Evolutionary conservation across 2,113 vertebrate genomes (phyloP).

Genomic region (Leptodactylus fuscus): DNA sequence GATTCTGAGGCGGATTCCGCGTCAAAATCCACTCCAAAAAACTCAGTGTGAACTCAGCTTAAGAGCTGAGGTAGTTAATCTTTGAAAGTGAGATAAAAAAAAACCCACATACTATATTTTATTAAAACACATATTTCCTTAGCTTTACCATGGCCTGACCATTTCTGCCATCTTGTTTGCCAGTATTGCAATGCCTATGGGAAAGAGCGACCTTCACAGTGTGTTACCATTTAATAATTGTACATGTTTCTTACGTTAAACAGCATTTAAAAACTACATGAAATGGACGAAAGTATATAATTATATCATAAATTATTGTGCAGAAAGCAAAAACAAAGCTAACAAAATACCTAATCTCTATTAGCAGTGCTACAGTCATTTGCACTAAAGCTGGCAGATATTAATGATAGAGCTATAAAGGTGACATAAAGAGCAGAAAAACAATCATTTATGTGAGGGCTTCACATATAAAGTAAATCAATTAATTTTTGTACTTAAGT

Average conservation of each 20-base stretch:
- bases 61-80: no score
- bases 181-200: neutral
- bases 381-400: slow-evolving; percentile 2
- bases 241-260: neutral
- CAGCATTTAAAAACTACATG: neutral
- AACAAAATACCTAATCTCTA: slow-evolving; percentile 11
- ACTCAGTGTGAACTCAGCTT: no score
- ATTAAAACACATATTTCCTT: no score
- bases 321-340: slow-evolving; percentile 1
- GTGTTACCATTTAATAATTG: neutral
- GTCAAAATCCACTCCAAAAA: no score
- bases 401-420: slow-evolving; percentile 29
- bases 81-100: no score
- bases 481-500: neutral
- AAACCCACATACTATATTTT: no score
- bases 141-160: no score
- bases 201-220: neutral
- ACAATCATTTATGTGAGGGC: slow-evolving; percentile 6
- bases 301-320: neutral
- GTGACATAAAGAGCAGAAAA: neutral
- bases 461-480: slow-evolving; percentile 3
- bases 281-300: neutral
- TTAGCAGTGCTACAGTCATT: slow-evolving; percentile 25
- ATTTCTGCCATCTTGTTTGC: neutral
- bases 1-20: no score